Conservation (phyloP, 2,888 invertebrate species). For the Eilema sororculum region DNA sequence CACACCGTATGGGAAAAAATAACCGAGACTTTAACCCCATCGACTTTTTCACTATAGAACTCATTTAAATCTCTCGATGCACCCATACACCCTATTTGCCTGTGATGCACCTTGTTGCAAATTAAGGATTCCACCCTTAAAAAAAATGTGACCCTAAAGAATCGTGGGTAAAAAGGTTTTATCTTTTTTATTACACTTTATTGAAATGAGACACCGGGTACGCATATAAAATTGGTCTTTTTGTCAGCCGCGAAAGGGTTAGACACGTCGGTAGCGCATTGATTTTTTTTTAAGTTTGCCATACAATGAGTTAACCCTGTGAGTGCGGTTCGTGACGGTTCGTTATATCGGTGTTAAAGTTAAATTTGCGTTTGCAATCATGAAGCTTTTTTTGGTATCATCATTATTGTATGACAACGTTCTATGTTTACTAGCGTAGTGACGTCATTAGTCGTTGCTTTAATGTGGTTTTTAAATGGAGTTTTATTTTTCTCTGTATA, state of each 20-base stretch:
- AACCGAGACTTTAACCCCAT: slow-evolving; percentile 67
- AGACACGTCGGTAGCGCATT: slow-evolving; percentile 69
- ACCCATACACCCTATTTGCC: slow-evolving; percentile 77
- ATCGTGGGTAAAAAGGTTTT: slow-evolving; percentile 85
- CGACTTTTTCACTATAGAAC: slow-evolving; percentile 78
- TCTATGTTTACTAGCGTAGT: not conserved
- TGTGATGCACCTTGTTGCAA: slow-evolving; percentile 86
- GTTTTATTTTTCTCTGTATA: no score
- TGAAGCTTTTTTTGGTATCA: slow-evolving; percentile 20
- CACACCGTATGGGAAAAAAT: slow-evolving; percentile 73
- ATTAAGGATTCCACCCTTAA: slow-evolving; percentile 83
- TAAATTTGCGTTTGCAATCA: slow-evolving; percentile 70
- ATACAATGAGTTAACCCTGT: slow-evolving; percentile 71
- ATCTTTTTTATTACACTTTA: slow-evolving; percentile 81
- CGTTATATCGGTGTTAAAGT: slow-evolving; percentile 82
- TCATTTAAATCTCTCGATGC: slow-evolving; percentile 79
- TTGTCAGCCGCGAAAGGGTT: slow-evolving; percentile 77
- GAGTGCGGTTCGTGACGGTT: slow-evolving; percentile 79
- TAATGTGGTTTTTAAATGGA: no score
- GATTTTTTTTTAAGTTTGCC: slow-evolving; percentile 65
- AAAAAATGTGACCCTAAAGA: slow-evolving; percentile 82
- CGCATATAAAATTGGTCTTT: slow-evolving; percentile 85
- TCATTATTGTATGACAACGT: not conserved
- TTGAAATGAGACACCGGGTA: slow-evolving; percentile 87
- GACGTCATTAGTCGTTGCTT: not conserved